Base-by-base conservation (phyloP, 35 echinoderm and acorn worm species). In the Ophioderma brevispina region DNA sequence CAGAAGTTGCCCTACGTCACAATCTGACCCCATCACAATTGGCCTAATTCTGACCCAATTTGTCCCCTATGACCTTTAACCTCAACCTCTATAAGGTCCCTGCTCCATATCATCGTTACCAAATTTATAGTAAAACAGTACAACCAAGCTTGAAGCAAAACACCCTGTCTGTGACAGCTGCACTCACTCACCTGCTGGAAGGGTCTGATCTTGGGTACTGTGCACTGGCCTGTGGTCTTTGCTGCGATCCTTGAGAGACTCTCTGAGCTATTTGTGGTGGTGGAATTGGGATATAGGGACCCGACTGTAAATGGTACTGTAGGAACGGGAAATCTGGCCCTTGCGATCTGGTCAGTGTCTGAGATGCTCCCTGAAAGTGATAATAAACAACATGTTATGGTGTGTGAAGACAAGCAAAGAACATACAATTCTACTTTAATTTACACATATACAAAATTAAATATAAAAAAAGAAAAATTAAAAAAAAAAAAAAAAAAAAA, bases 221-320 rank as follows among this genome's bases (percentile, higher is more conserved):
- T 13, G 56, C 85, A 39, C 38, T 88, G 31, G 79, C 89, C 21
- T 78, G 89, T 36, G 91, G 87, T 25, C 59, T 70, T 49, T 90
- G 93, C 31, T 84, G 82, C 63, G 92, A 79, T 38, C 81, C 94
- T 33, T 94, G 89, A 35, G 92, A 90, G 23, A 98, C 84, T 76
- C 96, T 88, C 89, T 98, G 96, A 31, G 96, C 96, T 32, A 98
- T 94, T 82, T 98, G 96, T 5, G 96, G 93, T 1, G 96, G 96
- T 38, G 95, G 96, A 76, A 95, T 95, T 0, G 96, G 96, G 87
- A 98, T 95, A 88, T 98, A 98, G n/a, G 96, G 96, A 35, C 96
- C 96, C 32, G 96, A 91, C 80, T 98, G 96, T 17, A 98, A 93
- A 70, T 98, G 96, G 81, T 98, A 98, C 93, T 98, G 96, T 32